phyloP scores from a whole-genome alignment of 2,113 vertebrate genomes.

The Cephalopterus ornatus region DNA sequence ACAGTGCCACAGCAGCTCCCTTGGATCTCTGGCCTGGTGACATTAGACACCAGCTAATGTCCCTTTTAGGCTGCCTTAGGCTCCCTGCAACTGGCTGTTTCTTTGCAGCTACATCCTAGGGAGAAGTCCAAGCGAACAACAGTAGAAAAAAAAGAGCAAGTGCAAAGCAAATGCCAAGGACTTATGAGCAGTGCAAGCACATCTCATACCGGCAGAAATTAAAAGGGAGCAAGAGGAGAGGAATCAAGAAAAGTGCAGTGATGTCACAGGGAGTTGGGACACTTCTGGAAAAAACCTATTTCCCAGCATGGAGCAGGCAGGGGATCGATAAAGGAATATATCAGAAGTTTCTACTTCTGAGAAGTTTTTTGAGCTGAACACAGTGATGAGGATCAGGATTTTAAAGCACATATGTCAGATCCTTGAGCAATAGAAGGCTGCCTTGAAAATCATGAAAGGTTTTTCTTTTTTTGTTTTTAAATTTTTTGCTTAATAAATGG shows the following conservation, averaged over 20 bases:
- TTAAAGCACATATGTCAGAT: not conserved
- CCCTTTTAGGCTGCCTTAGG: not conserved
- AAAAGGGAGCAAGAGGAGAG: not conserved
- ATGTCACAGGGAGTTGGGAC: not conserved
- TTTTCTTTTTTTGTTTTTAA: not conserved
- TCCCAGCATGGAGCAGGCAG: not conserved
- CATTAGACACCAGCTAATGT: too few species aligned
- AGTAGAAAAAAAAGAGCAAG: not conserved
- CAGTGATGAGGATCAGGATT: not conserved
- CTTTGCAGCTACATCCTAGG: not conserved
- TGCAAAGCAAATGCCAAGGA: not conserved
- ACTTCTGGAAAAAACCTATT: not conserved
- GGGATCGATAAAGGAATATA: not conserved
- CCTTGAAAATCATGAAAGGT: not conserved
- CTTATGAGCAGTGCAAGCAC: accelerated
- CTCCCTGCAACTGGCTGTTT: not conserved
- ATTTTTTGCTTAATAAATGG: not conserved
- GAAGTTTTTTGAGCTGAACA: not conserved
- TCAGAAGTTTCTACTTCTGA: not conserved
- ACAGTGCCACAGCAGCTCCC: not conserved
- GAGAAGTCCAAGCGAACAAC: not conserved
- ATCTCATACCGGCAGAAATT: accelerated
- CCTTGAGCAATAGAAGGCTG: not conserved
- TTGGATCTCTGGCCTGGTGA: not conserved
- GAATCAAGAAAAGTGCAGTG: not conserved